Evolutionary conservation across 2,797 vertebrate genomes (phyloP).

Genomic region (Sebastes itinus): DNA sequence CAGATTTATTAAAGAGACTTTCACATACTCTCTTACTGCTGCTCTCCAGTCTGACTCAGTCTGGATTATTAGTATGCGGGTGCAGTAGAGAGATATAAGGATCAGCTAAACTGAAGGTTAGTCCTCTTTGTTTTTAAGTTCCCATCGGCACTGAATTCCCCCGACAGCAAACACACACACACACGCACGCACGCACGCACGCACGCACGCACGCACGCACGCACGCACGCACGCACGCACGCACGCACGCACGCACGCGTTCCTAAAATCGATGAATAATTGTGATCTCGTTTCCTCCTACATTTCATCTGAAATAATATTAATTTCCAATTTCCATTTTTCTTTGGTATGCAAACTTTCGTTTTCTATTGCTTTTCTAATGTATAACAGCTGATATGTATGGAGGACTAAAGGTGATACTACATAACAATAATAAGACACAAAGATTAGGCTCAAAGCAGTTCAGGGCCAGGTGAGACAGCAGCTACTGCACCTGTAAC

Average conservation of each 20-base stretch:
- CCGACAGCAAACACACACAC: neutral
- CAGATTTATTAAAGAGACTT: neutral
- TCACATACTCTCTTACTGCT: neutral
- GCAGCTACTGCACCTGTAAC: neutral
- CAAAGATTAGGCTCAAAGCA: neutral
- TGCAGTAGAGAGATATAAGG: slow-evolving; percentile 8
- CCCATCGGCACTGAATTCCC: slow-evolving; percentile 2
- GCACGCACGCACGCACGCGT: too few relatives aligned
- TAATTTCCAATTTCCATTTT: neutral
- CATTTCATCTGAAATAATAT: neutral
- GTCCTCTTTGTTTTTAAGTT: slow-evolving; percentile 34
- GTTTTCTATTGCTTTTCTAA: neutral
- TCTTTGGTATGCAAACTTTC: neutral
- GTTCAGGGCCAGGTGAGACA: neutral
- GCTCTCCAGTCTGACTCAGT: neutral
- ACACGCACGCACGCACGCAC: too few relatives aligned
- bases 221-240: too few relatives aligned
- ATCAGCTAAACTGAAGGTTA: slow-evolving; percentile 38
- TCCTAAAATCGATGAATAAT: too few relatives aligned
- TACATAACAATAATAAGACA: neutral
- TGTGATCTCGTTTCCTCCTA: too few relatives aligned
- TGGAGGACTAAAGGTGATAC: neutral
- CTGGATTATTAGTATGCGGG: slow-evolving; percentile 25
- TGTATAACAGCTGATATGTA: neutral
- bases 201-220: neutral